A percentile compares a stretch with the other conserved stretches of the same genome.
phyloP scores from a whole-genome alignment of 2,888 invertebrate species.

The Cheilosia soror region DNA sequence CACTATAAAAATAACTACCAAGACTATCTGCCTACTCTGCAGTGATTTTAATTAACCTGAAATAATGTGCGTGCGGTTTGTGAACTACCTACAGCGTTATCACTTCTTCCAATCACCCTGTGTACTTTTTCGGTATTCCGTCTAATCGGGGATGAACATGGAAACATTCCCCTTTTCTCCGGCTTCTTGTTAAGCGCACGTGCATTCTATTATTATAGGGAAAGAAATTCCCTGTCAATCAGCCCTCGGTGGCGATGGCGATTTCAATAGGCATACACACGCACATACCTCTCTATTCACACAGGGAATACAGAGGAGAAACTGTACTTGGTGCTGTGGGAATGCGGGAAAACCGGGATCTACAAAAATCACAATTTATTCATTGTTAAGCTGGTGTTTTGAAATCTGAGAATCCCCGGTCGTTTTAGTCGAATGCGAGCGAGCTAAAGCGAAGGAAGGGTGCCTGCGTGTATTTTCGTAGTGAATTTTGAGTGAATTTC shows the following conservation, averaged over 20 bases:
- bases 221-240: constrained; percentile 39
- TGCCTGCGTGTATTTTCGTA: constrained; percentile 12
- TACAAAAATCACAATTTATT: constrained; percentile 52
- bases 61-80: no score
- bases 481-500: not conserved
- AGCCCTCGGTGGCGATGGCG: constrained; percentile 20
- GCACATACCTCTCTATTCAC: not conserved
- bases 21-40: no score
- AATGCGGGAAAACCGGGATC: constrained; percentile 61
- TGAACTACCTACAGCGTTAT: no score
- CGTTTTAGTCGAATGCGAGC: constrained; percentile 46
- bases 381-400: constrained; percentile 42
- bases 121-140: not conserved
- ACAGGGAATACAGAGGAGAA: constrained; percentile 2
- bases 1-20: no score
- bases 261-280: constrained; percentile 17
- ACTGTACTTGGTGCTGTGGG: constrained; percentile 37
- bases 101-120: constrained; percentile 1
- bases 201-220: constrained; percentile 10
- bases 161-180: constrained; percentile 7
- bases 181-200: constrained; percentile 1
- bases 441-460: constrained; percentile 38
- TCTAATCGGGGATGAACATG: constrained; percentile 16
- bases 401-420: constrained; percentile 10
- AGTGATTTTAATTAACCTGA: no score